Percentiles rank a stretch among this genome's conserved stretches.
Evolutionary conservation across 2,113 vertebrate genomes (phyloP).

Genomic region (Egretta garzetta): DNA sequence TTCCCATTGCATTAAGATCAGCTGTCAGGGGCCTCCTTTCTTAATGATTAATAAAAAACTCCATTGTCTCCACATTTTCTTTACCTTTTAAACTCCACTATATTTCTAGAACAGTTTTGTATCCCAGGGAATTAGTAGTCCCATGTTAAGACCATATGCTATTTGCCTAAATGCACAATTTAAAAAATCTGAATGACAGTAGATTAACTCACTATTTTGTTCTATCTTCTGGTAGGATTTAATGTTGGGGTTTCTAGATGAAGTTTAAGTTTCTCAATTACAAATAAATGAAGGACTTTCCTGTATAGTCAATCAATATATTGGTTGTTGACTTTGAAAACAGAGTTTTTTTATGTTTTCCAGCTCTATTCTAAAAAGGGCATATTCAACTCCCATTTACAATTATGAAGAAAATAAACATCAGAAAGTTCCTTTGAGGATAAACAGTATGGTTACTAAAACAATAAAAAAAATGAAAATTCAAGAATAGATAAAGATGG

Average conservation of each 20-base stretch:
- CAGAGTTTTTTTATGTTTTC: background rate
- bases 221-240: background rate
- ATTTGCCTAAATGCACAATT: background rate
- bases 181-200: background rate
- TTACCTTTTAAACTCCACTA: background rate
- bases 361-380: background rate
- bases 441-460: background rate
- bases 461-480: background rate
- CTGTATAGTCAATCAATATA: background rate
- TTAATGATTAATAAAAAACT: conserved; percentile 4
- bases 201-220: background rate
- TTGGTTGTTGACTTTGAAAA: background rate
- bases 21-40: background rate
- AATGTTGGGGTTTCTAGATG: background rate
- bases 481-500: background rate
- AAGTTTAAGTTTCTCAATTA: background rate
- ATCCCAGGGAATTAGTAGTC: background rate
- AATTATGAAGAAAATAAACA: background rate
- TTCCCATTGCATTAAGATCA: conserved; percentile 28
- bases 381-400: background rate
- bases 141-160: background rate
- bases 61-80: background rate
- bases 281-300: background rate
- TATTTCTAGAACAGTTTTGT: background rate
- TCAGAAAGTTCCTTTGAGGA: background rate